Evolutionary conservation across 2,888 invertebrate genomes (phyloP).

Genomic region (Notodonta dromedarius): DNA sequence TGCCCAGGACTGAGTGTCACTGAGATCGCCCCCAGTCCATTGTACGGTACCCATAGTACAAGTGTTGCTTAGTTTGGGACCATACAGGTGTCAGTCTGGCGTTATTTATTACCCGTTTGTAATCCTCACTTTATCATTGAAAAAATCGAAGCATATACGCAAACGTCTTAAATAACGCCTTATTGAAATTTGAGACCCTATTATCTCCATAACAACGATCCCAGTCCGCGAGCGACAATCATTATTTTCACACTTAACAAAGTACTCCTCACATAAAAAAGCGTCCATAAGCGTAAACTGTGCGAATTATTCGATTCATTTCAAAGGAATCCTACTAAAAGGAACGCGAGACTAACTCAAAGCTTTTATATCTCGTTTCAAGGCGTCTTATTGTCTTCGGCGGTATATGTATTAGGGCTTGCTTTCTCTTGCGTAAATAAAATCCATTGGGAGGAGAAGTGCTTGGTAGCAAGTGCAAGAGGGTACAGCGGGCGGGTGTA

Average conservation of each 20-base stretch:
- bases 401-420: constrained; percentile 82
- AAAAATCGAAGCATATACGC: constrained; percentile 30
- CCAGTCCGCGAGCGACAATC: constrained; percentile 47
- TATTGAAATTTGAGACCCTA: constrained; percentile 42
- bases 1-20: too few relatives aligned
- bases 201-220: constrained; percentile 44
- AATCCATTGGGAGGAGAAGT: constrained; percentile 78
- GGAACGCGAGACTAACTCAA: constrained; percentile 81
- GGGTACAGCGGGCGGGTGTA: constrained; percentile 68
- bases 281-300: constrained; percentile 73
- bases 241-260: constrained; percentile 68
- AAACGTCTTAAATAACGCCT: constrained; percentile 30
- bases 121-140: constrained; percentile 12
- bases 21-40: too few relatives aligned
- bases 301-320: constrained; percentile 83
- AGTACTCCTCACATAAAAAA: constrained; percentile 69
- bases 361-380: constrained; percentile 83
- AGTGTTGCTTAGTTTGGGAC: too few relatives aligned
- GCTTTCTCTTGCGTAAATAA: constrained; percentile 84
- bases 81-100: too few relatives aligned
- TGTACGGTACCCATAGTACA: too few relatives aligned
- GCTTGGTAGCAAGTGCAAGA: constrained; percentile 74
- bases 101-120: too few relatives aligned
- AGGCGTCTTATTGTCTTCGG: constrained; percentile 82
- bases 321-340: constrained; percentile 82